Conservation (phyloP, 2,797 vertebrate genomes). For the Apogon talboti region DNA sequence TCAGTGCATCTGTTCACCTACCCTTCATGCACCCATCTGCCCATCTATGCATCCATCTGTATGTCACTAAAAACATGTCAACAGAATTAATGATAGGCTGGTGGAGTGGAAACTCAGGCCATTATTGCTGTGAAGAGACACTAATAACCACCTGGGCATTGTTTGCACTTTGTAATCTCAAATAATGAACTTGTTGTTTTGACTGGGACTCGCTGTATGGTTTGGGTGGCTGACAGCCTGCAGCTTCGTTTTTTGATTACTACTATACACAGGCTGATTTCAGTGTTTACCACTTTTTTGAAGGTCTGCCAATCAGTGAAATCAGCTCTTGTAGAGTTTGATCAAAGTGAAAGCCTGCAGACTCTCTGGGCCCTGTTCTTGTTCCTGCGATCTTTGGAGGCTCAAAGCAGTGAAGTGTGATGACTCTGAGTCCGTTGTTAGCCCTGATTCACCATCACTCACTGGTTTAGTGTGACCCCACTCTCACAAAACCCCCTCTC, state of each 20-base stretch:
- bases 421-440: constrained; percentile 20
- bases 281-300: constrained; percentile 14
- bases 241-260: constrained; percentile 6
- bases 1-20: too few species aligned
- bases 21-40: too few species aligned
- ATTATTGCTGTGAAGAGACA: too few species aligned
- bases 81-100: too few species aligned
- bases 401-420: constrained; percentile 15
- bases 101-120: too few species aligned
- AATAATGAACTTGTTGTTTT: neutral
- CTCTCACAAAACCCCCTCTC: constrained; percentile 53
- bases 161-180: too few species aligned
- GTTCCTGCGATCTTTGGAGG: neutral
- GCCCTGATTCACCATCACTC: constrained; percentile 40
- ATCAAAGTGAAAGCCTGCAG: constrained; percentile 33
- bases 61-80: too few species aligned
- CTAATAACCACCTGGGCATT: too few species aligned
- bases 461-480: constrained; percentile 53
- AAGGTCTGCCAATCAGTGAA: constrained; percentile 19
- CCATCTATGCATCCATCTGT: too few species aligned
- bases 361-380: constrained; percentile 1
- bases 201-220: neutral
- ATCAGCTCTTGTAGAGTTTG: constrained; percentile 20
- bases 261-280: constrained; percentile 18
- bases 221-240: neutral